A percentile compares a stretch with the other conserved stretches of the same genome.
Evolutionary conservation across 2,113 vertebrate genomes (phyloP).

Genomic region (Xiphophorus maculatus): DNA sequence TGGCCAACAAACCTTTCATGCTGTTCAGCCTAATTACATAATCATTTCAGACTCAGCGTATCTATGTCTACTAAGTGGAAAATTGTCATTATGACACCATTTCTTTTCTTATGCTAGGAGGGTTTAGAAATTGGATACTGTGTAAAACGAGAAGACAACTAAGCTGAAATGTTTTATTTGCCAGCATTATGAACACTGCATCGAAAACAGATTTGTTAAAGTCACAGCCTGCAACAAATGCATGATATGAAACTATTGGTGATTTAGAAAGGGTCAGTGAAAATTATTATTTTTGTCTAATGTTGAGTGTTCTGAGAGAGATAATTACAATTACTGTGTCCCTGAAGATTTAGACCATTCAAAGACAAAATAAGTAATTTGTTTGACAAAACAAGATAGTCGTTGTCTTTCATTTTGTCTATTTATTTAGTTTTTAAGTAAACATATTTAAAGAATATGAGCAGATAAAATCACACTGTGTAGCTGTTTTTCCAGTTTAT

Average conservation of each 20-base stretch:
- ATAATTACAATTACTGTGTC: neutral
- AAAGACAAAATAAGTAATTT: constrained; percentile 25
- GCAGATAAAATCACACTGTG: neutral
- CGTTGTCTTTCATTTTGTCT: too few relatives aligned
- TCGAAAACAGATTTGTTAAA: constrained; percentile 16
- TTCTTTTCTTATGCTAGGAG: constrained; percentile 28
- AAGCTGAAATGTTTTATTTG: constrained; percentile 3
- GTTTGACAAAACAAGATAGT: constrained; percentile 58
- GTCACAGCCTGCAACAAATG: constrained; percentile 1
- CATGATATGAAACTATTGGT: neutral
- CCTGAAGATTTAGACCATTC: neutral
- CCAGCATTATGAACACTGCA: constrained; percentile 3
- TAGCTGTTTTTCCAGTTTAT: neutral
- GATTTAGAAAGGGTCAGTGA: neutral
- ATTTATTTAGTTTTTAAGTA: too few relatives aligned
- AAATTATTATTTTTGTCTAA: neutral
- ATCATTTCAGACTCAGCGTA: constrained; percentile 47
- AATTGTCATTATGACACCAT: constrained; percentile 44
- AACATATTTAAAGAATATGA: neutral
- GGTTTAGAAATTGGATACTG: constrained; percentile 19
- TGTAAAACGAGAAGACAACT: constrained; percentile 8
- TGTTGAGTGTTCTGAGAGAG: neutral
- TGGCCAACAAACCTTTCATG: constrained; percentile 63
- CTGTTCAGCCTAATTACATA: constrained; percentile 46
- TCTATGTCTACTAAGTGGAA: constrained; percentile 32